These are phyloP conservation scores for Druon quercuslanigerum DNA, from an alignment of 1,140 invertebrate species.

Conservation along the genomic window DNA sequence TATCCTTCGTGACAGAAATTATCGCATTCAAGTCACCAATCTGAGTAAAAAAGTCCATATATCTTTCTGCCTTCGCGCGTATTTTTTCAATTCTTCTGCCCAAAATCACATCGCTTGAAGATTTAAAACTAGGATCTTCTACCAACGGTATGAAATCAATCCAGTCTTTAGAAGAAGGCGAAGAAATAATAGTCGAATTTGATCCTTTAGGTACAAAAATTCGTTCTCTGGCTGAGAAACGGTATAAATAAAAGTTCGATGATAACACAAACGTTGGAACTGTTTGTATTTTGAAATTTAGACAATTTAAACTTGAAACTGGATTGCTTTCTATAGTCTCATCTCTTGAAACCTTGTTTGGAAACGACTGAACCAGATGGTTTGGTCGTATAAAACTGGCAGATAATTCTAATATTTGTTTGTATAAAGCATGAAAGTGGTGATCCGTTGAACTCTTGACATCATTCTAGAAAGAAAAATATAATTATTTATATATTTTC, in stretches of 20 bases:
- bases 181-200: neutral
- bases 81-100: neutral
- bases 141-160: constrained; percentile 37
- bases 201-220: constrained; percentile 31
- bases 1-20: constrained; percentile 53
- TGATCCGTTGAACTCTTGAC: constrained; percentile 43
- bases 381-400: constrained; percentile 37
- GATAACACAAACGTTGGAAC: neutral
- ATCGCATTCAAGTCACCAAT: constrained; percentile 47
- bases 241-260: constrained; percentile 39
- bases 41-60: neutral
- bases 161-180: neutral
- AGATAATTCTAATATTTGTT: constrained; percentile 50
- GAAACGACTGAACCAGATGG: constrained; percentile 33
- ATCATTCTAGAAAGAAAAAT: constrained; percentile 44
- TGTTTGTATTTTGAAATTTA: constrained; percentile 32
- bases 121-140: neutral
- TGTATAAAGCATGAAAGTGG: constrained; percentile 53
- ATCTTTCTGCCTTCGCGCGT: neutral
- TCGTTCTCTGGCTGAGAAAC: constrained; percentile 38
- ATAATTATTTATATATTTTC: constrained; percentile 20
- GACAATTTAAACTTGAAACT: neutral
- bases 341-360: constrained; percentile 15
- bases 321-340: neutral
- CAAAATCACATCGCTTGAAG: neutral